These are phyloP conservation scores for Apeltes quadracus DNA, from an alignment of 2,113 vertebrate genomes.

Conservation along the genomic window DNA sequence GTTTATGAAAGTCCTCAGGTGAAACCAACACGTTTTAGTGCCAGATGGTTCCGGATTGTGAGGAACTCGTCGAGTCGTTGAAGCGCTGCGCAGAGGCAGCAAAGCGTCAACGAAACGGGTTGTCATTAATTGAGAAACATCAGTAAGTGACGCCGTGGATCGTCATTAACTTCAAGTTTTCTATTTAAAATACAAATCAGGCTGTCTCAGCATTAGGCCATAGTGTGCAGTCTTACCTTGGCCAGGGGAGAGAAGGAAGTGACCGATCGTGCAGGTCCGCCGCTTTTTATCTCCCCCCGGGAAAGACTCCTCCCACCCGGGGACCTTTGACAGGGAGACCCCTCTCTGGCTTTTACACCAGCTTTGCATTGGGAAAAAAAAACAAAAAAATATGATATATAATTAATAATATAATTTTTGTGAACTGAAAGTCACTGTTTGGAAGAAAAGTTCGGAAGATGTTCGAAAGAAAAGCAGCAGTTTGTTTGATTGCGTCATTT, in stretches of 20 bases:
- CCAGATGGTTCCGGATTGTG: conserved; percentile 57
- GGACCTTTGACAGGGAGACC: neutral
- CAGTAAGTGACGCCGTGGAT: fast-evolving
- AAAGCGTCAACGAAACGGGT: neutral
- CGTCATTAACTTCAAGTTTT: fast-evolving
- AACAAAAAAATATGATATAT: neutral
- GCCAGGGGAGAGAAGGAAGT: neutral
- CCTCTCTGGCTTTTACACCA: fast-evolving
- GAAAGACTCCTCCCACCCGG: conserved; percentile 34
- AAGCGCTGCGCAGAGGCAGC: too few relatives aligned
- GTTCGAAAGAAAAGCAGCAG: neutral
- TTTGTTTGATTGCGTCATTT: conserved; percentile 1
- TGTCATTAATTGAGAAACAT: fast-evolving
- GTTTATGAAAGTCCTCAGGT: fast-evolving
- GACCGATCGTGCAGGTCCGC: neutral
- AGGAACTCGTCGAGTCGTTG: fast-evolving
- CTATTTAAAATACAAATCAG: fast-evolving
- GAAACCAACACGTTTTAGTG: fast-evolving
- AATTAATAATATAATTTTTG: too few relatives aligned
- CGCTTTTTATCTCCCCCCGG: conserved; percentile 23
- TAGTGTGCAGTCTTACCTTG: conserved; percentile 2
- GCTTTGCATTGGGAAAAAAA: too few relatives aligned
- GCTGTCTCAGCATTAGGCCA: fast-evolving
- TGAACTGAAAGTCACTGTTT: neutral
- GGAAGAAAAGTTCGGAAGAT: neutral